These are phyloP conservation scores for Cromileptes altivelis DNA, from an alignment of 2,113 vertebrate species.

Conservation along the genomic window DNA sequence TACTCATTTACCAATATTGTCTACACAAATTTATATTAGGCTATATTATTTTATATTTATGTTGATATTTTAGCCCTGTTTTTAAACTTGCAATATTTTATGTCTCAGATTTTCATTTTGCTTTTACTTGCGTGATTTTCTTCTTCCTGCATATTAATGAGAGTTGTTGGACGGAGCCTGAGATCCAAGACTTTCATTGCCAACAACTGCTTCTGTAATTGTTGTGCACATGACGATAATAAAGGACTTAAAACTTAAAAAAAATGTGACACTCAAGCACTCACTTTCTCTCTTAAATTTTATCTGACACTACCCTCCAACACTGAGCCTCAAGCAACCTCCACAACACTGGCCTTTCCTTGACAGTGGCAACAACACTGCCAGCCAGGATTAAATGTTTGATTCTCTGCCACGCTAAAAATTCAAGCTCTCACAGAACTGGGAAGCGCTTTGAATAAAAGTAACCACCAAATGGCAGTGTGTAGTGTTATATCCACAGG, in stretches of 20 bases:
- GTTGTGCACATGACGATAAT: too few relatives aligned
- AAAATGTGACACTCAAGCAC: constrained; percentile 53
- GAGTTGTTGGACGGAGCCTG: too few relatives aligned
- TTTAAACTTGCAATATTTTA: too few relatives aligned
- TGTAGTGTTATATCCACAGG: constrained; percentile 3
- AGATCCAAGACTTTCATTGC: too few relatives aligned
- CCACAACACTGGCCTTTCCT: constrained; percentile 4
- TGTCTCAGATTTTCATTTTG: too few relatives aligned
- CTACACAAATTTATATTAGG: too few relatives aligned
- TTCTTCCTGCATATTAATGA: too few relatives aligned
- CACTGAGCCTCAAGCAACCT: constrained; percentile 46
- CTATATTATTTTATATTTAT: too few relatives aligned
- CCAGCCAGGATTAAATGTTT: constrained; percentile 50
- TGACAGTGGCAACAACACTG: constrained; percentile 20
- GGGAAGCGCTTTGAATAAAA: constrained; percentile 47
- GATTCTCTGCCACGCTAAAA: constrained; percentile 24
- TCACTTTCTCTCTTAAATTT: constrained; percentile 56
- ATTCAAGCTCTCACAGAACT: constrained; percentile 31
- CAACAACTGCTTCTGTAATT: too few relatives aligned
- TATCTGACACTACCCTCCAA: constrained; percentile 53
- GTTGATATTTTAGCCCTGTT: too few relatives aligned
- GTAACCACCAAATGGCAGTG: constrained; percentile 35
- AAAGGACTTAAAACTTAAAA: not conserved
- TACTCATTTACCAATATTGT: too few relatives aligned
- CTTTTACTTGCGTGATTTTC: too few relatives aligned